phyloP scores from a whole-genome alignment of 53 echinoderm and acorn worm species.

The Astropecten irregularis region DNA sequence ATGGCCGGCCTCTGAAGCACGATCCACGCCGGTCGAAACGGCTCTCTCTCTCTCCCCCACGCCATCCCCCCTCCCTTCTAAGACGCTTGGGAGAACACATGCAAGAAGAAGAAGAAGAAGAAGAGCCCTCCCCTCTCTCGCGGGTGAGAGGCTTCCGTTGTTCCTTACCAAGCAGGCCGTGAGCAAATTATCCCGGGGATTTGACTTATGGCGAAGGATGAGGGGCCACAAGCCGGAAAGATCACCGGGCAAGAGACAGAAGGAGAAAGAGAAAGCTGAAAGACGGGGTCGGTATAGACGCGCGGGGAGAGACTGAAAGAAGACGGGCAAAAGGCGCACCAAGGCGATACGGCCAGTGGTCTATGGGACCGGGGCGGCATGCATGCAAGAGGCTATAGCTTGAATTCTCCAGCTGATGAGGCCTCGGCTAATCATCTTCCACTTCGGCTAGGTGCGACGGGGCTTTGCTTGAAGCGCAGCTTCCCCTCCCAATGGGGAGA shows the following conservation, averaged over 20 bases:
- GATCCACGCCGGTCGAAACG: slow-evolving; percentile 11
- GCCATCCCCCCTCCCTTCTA: background rate
- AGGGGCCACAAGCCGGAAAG: slow-evolving; percentile 36
- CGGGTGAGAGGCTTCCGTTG: slow-evolving; percentile 38
- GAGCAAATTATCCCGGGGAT: slow-evolving; percentile 32
- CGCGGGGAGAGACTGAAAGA: too few species aligned
- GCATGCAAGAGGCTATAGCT: background rate
- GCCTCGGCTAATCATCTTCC: slow-evolving; percentile 21
- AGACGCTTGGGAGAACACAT: slow-evolving; percentile 9
- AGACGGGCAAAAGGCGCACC: too few species aligned
- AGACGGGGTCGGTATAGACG: background rate
- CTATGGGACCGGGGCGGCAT: background rate
- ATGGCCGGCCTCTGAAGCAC: slow-evolving; percentile 24
- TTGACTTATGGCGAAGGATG: slow-evolving; percentile 37
- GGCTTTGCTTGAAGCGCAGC: background rate
- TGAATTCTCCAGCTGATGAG: slow-evolving; percentile 3
- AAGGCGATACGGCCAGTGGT: too few species aligned
- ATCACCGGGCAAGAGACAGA: slow-evolving; percentile 4
- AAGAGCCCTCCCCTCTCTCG: background rate
- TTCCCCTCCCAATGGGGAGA: slow-evolving; percentile 15
- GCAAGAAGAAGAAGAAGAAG: background rate
- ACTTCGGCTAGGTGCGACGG: slow-evolving; percentile 12
- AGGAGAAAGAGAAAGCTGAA: slow-evolving; percentile 5
- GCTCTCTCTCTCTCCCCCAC: too few species aligned
- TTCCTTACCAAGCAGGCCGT: slow-evolving; percentile 40